These are phyloP conservation scores for Chrysemys picta DNA, from an alignment of 2,113 vertebrate genomes.

Conservation along the genomic window DNA sequence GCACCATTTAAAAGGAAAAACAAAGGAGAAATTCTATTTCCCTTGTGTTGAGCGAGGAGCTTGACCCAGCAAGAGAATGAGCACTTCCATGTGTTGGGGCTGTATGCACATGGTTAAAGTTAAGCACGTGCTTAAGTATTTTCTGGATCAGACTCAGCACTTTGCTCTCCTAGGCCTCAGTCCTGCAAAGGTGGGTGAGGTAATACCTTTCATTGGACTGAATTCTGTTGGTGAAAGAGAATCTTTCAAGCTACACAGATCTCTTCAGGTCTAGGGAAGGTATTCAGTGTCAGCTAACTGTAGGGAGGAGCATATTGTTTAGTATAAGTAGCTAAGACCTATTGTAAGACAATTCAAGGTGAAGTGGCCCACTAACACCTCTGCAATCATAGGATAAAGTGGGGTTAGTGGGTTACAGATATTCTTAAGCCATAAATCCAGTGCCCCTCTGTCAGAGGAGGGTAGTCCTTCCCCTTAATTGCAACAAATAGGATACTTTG, in stretches of 20 bases:
- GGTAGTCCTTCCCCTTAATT: not conserved
- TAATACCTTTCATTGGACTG: not conserved
- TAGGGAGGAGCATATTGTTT: too few relatives aligned
- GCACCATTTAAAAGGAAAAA: too few relatives aligned
- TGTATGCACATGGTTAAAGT: not conserved
- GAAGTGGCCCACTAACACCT: not conserved
- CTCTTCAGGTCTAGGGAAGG: not conserved
- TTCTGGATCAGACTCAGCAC: fast-evolving
- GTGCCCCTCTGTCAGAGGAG: not conserved
- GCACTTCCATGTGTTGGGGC: not conserved
- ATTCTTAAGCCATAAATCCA: fast-evolving
- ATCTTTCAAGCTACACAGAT: not conserved
- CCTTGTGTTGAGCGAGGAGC: fast-evolving
- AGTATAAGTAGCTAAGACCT: not conserved
- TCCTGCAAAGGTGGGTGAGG: too few relatives aligned
- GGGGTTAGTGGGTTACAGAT: not conserved
- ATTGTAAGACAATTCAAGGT: not conserved
- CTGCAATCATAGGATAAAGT: not conserved
- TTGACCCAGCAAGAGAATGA: fast-evolving
- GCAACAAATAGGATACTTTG: fast-evolving
- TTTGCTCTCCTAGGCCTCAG: fast-evolving
- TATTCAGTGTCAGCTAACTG: too few relatives aligned
- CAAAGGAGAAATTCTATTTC: fast-evolving
- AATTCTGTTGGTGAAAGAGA: not conserved
- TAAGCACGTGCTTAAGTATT: fast-evolving